These are phyloP conservation scores for Neomorphus geoffroyi DNA, from an alignment of 2,797 vertebrate genomes.

Conservation along the genomic window DNA sequence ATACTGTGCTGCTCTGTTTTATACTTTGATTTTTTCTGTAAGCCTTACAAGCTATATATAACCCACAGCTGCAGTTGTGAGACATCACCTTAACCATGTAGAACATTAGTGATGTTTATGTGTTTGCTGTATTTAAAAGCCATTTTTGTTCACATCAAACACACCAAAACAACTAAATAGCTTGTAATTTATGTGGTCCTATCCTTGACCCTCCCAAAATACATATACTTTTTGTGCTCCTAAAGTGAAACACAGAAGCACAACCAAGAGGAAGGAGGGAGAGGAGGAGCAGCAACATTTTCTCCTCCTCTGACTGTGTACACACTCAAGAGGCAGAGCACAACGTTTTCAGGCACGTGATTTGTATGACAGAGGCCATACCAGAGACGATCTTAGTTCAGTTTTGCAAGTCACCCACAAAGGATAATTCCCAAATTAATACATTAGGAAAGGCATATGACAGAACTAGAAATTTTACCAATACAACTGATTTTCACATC, in stretches of 20 bases:
- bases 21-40: neutral
- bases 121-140: neutral
- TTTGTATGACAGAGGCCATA: neutral
- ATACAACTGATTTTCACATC: neutral
- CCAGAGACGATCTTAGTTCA: neutral
- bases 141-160: neutral
- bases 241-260: neutral
- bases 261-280: neutral
- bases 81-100: neutral
- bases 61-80: neutral
- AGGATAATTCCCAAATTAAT: neutral
- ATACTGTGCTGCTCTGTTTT: neutral
- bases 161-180: neutral
- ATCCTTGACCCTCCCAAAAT: neutral
- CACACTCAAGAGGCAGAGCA: neutral
- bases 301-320: neutral
- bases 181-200: neutral
- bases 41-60: neutral
- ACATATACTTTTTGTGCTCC: rapidly evolving
- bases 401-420: neutral
- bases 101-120: neutral
- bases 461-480: neutral
- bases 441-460: neutral
- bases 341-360: neutral
- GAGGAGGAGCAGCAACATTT: neutral